Percentiles rank a stretch among this genome's conserved stretches.
phyloP scores from a whole-genome alignment of 2,113 vertebrate genomes.

The Procavia capensis region DNA sequence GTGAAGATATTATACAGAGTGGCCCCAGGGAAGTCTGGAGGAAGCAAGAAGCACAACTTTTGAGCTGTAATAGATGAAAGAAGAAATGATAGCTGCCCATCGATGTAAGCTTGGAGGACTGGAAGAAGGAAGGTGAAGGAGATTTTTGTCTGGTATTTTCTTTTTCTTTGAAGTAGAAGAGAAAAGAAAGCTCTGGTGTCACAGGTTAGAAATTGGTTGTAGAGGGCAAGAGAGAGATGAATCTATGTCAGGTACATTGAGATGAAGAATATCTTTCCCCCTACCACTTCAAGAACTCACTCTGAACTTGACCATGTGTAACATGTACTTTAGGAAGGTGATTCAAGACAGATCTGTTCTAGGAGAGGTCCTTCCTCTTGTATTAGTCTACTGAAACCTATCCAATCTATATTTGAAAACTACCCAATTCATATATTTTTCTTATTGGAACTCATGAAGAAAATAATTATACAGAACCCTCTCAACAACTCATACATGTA shows the following conservation, averaged over 20 bases:
- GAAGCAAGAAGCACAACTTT: neutral
- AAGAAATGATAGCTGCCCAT: neutral
- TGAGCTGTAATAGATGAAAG: neutral
- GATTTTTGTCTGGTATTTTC: neutral
- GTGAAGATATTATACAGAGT: neutral
- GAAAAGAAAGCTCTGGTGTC: neutral
- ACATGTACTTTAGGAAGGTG: neutral
- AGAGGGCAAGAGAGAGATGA: neutral
- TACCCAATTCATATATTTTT: neutral
- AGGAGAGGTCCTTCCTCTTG: neutral
- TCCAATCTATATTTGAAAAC: neutral
- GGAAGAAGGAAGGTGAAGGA: neutral
- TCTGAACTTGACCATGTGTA: neutral
- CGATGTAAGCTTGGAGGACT: no score
- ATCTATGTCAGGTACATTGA: neutral
- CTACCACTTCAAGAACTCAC: fast-evolving
- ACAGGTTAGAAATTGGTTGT: neutral
- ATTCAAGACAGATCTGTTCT: neutral
- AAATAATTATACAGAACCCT: neutral
- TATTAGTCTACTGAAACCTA: neutral
- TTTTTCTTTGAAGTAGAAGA: neutral
- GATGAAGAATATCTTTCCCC: fast-evolving
- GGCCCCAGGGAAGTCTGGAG: neutral
- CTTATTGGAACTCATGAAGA: neutral
- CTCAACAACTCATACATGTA: neutral